phyloP scores from a whole-genome alignment of 2,797 vertebrate species.

The Graptemys geographica region DNA sequence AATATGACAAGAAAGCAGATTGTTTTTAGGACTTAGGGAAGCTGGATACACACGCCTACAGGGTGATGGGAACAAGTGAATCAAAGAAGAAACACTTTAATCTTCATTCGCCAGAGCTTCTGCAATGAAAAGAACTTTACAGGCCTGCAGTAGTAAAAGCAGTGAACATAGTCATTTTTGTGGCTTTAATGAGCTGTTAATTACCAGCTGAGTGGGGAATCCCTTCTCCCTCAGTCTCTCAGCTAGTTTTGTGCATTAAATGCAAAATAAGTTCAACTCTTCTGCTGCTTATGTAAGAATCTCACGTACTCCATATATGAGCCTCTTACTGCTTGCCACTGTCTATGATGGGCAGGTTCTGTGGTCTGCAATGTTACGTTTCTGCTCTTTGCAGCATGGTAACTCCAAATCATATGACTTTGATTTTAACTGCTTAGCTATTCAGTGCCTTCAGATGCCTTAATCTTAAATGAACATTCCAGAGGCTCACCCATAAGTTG shows the following conservation, averaged over 20 bases:
- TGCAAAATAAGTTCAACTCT: neutral
- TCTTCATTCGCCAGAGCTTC: neutral
- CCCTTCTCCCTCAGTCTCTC: neutral
- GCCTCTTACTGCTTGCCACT: neutral
- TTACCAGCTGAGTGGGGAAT: neutral
- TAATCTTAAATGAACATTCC: neutral
- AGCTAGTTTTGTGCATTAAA: constrained; percentile 1
- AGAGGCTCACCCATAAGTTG: constrained; percentile 32
- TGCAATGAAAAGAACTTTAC: fast-evolving
- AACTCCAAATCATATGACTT: neutral
- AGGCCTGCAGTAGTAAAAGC: neutral
- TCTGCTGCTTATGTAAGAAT: neutral
- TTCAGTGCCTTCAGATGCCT: constrained; percentile 11
- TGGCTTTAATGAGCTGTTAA: neutral
- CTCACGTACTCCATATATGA: neutral
- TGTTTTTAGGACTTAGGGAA: neutral
- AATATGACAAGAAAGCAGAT: neutral
- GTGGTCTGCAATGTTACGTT: neutral
- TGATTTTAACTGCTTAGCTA: neutral
- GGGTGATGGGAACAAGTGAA: neutral
- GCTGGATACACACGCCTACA: neutral
- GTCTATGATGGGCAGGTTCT: neutral
- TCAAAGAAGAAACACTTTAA: neutral
- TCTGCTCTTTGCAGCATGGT: neutral
- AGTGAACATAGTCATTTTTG: neutral